phyloP scores from a whole-genome alignment of 2,113 vertebrate species.

The Lates calcarifer region DNA sequence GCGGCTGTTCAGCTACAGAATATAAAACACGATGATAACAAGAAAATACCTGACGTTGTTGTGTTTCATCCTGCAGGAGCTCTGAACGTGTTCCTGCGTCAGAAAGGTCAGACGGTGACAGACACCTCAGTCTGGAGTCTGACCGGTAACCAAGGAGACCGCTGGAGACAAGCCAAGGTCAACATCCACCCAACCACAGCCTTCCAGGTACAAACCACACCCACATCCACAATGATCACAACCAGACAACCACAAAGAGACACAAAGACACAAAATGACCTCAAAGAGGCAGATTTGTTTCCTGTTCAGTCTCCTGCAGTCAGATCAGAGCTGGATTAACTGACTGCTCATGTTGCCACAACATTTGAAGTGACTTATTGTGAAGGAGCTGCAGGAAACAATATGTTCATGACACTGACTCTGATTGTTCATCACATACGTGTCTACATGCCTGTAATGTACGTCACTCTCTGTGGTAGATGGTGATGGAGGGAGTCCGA shows the following conservation, averaged over 20 bases:
- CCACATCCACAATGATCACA: background rate
- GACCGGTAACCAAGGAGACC: conserved; percentile 92
- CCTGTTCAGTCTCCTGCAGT: too few species aligned
- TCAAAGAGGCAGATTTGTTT: too few species aligned
- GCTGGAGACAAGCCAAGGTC: conserved; percentile 92
- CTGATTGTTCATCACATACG: too few species aligned
- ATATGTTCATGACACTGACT: too few species aligned
- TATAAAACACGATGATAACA: too few species aligned
- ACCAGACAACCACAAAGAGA: background rate
- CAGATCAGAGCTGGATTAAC: too few species aligned
- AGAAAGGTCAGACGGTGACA: conserved; percentile 87
- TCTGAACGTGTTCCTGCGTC: conserved; percentile 90
- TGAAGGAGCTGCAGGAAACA: background rate
- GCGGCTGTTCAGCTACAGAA: background rate
- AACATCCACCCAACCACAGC: conserved; percentile 92
- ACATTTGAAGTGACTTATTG: too few species aligned
- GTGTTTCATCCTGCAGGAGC: conserved; percentile 73
- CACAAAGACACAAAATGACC: background rate
- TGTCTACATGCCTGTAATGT: too few species aligned
- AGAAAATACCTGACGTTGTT: background rate
- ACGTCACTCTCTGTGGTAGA: conserved; percentile 81
- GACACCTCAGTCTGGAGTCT: conserved; percentile 92
- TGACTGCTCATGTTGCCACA: too few species aligned
- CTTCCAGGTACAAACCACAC: conserved; percentile 89
- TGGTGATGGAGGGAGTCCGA: conserved; percentile 95